Evolutionary conservation across 2,113 vertebrate genomes (phyloP), one percentile per base, ranked within the genome.

Genomic region (Holacanthus passer): DNA sequence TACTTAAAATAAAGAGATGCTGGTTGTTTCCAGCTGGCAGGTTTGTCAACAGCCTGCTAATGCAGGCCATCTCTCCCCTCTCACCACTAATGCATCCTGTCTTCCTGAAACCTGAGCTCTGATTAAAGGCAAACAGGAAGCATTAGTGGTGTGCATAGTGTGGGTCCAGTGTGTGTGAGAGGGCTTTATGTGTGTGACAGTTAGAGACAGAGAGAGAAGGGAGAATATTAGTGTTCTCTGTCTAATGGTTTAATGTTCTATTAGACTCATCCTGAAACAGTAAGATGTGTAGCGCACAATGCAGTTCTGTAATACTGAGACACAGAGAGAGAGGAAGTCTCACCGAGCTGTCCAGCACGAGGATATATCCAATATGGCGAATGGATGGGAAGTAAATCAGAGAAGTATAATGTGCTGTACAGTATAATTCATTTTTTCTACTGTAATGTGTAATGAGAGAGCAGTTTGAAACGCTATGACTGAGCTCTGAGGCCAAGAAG

Each of bases 71-170:
- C 73, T 69, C 74, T 76, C 19, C 64, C 69, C 82, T 84, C 80
- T 79, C 81, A 64, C 77, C 79, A 13, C 91, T 94, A 92, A 94
- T 94, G 90, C 79, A 91, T 92, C 91, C 91, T 92, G 89, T 83
- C 89, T 89, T 92, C 89, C 93, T 92, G 92, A 92, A 92, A 94
- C 88, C 84, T 90, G 89, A 94, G 83, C 91, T 78, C 87, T 86
- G 87, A 93, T 93, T 93, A 91, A 92, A 89, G 89, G 79, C 77
- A 93, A 88, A 92, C 91, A 92, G 92, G 93, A 94, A 93, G 88
- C 89, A 93, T 90, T 91, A 94, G 82, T 52, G 63, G 60, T 53
- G 87, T 71, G 73, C 77, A 73, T 53, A 84, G 80, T 82, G 72
- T 50, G 64, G 73, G 29, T 75, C 47, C 63, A 65, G 77, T 73